Percentiles rank a stretch among this genome's conserved stretches.
Evolutionary conservation across 1,140 invertebrate species (phyloP).

Genomic region (Potamilus streckersoni): DNA sequence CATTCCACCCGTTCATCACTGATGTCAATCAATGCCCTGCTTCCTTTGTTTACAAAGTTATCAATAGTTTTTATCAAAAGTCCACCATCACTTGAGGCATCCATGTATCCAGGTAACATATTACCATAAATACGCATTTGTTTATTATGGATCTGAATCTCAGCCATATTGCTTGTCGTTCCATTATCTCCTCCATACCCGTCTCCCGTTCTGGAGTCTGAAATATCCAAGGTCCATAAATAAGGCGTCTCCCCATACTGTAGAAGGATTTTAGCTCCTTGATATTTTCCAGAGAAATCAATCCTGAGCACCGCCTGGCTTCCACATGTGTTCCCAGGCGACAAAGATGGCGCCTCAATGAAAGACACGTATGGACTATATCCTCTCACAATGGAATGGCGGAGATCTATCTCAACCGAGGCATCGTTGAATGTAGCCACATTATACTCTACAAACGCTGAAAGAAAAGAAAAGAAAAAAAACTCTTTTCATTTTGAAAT

Average conservation of each 20-base stretch:
- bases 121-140: conserved; percentile 64
- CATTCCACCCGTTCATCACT: conserved; percentile 61
- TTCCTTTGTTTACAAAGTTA: conserved; percentile 54
- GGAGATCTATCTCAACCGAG: conserved; percentile 54
- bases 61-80: conserved; percentile 57
- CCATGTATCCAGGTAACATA: conserved; percentile 56
- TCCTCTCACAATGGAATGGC: conserved; percentile 55
- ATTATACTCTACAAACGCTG: too few species aligned
- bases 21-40: conserved; percentile 48
- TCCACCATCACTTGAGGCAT: conserved; percentile 60
- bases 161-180: conserved; percentile 60
- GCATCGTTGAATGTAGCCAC: too few species aligned
- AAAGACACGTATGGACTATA: conserved; percentile 63
- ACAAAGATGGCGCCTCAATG: conserved; percentile 43
- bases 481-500: too few species aligned
- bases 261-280: conserved; percentile 51
- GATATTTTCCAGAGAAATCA: conserved; percentile 58
- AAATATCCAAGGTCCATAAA: conserved; percentile 64
- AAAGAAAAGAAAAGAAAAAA: too few species aligned
- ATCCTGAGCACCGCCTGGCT: conserved; percentile 62
- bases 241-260: conserved; percentile 59
- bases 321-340: conserved; percentile 37
- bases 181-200: conserved; percentile 61
- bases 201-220: conserved; percentile 59
- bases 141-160: conserved; percentile 60